These are phyloP conservation scores for Ahaetulla prasina DNA, from an alignment of 2,113 vertebrate genomes.

Conservation along the genomic window DNA sequence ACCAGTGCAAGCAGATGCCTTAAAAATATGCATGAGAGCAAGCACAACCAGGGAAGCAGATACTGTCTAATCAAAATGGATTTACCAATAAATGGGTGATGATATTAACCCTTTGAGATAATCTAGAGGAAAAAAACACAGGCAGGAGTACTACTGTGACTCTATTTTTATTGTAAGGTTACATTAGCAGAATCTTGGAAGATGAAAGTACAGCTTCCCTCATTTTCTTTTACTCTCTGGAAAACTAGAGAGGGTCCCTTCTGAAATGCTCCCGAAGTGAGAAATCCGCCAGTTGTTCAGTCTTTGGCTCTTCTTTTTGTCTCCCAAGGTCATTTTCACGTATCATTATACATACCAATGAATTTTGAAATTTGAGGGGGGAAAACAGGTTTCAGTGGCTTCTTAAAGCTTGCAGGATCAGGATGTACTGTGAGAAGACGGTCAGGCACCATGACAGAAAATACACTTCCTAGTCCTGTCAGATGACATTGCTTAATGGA, in stretches of 20 bases:
- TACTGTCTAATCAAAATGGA: not conserved
- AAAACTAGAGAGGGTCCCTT: not conserved
- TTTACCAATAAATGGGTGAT: not conserved
- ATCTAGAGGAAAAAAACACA: not conserved
- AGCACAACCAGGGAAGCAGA: not conserved
- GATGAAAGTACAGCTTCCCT: not conserved
- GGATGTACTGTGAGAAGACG: too few relatives aligned
- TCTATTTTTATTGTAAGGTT: not conserved
- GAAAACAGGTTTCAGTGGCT: not conserved
- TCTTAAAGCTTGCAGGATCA: too few relatives aligned
- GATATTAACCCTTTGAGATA: not conserved
- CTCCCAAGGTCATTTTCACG: not conserved
- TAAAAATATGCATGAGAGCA: not conserved
- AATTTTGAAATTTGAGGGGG: not conserved
- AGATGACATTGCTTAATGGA: too few relatives aligned
- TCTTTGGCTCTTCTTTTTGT: not conserved
- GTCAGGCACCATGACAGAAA: too few relatives aligned
- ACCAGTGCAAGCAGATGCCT: not conserved
- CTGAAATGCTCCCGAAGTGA: not conserved
- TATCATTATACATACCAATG: not conserved
- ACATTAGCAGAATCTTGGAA: not conserved
- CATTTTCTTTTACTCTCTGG: not conserved
- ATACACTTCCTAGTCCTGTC: too few relatives aligned
- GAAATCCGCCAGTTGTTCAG: not conserved
- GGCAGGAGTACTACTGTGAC: not conserved